Percentiles rank a stretch among this genome's conserved stretches.
Evolutionary conservation across 2,113 vertebrate species (phyloP).

Genomic region (Danionella cerebrum): DNA sequence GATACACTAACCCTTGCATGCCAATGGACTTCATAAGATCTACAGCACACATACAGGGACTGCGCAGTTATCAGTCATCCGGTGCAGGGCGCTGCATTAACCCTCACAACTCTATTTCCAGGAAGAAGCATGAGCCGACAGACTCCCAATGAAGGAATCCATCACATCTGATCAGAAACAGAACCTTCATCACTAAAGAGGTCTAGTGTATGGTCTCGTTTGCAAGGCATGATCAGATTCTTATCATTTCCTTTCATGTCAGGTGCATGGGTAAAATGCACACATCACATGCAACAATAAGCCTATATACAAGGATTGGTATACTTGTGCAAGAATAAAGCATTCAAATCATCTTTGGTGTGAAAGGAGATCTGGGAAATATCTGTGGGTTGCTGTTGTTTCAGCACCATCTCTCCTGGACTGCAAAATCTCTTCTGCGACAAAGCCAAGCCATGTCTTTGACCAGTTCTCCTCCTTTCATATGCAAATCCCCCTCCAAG

Average conservation of each 20-base stretch:
- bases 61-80: slow-evolving; percentile 23
- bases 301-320: not conserved
- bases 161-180: not conserved
- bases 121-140: not conserved
- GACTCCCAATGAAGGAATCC: not conserved
- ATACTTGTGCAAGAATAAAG: not conserved
- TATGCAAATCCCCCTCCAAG: not conserved
- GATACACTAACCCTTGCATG: not conserved
- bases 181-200: not conserved
- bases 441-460: not conserved
- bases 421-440: slow-evolving; percentile 16
- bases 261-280: not conserved
- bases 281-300: not conserved
- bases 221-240: not conserved
- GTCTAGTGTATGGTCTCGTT: not conserved
- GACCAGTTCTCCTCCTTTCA: not conserved
- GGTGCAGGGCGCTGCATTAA: not conserved
- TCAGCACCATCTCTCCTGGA: slow-evolving; percentile 43
- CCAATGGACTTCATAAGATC: not conserved
- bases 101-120: not conserved
- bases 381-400: slow-evolving; percentile 3
- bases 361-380: not conserved
- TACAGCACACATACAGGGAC: not conserved
- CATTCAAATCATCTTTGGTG: not conserved
- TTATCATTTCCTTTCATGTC: not conserved